Percentiles rank a stretch among this genome's conserved stretches.
Conservation (phyloP, 92 coral and sea anemone species). For the Phenganax marumi region DNA sequence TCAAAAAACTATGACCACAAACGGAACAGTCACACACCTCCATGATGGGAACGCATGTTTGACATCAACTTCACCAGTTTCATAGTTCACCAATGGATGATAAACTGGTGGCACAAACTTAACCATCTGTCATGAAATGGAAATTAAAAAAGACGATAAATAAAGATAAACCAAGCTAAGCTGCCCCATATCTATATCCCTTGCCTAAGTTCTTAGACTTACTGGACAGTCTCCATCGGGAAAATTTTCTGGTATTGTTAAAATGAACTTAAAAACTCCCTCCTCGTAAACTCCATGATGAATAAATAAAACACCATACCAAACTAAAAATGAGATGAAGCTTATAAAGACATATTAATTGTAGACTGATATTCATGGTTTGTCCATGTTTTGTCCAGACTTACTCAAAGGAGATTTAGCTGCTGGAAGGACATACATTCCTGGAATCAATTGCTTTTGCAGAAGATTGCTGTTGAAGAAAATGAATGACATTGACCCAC, state of each 20-base stretch:
- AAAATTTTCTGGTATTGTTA: constrained; percentile 90
- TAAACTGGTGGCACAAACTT: constrained; percentile 83
- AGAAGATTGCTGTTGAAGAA: constrained; percentile 71
- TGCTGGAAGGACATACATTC: constrained; percentile 96
- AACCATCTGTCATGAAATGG: constrained; percentile 56
- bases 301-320: constrained; percentile 96
- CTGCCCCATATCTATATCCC: background rate
- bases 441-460: constrained; percentile 83
- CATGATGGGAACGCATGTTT: constrained; percentile 88
- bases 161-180: background rate
- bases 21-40: constrained; percentile 59
- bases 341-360: background rate
- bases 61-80: constrained; percentile 94
- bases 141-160: background rate
- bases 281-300: constrained; percentile 91
- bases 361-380: background rate
- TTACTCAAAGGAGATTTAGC: constrained; percentile 89
- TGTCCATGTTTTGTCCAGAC: constrained; percentile 32
- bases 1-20: background rate
- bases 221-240: constrained; percentile 99
- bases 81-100: constrained; percentile 89
- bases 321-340: constrained; percentile 55
- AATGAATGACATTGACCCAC: background rate
- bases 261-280: constrained; percentile 85
- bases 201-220: constrained; percentile 47